Conservation (phyloP, 2,797 vertebrate genomes). For the Basileuterus tristriatus region DNA sequence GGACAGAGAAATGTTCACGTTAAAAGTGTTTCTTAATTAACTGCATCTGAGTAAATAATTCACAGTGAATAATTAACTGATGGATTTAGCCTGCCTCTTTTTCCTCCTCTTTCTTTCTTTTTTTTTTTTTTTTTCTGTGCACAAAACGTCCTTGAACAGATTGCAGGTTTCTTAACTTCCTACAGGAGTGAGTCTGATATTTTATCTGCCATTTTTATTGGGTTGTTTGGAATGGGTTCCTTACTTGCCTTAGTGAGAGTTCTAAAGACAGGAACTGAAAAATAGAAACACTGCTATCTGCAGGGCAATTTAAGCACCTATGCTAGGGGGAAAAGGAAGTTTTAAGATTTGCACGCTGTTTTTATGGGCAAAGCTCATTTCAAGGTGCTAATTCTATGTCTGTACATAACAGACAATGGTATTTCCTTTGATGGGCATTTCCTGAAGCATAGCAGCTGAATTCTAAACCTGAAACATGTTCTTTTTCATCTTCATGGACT, state of each 20-base stretch:
- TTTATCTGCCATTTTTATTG: constrained; percentile 55
- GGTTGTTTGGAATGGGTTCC: neutral
- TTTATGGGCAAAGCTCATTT: neutral
- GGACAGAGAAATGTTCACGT: neutral
- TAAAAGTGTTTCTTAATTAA: constrained; percentile 56
- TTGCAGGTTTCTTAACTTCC: constrained; percentile 46
- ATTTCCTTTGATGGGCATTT: neutral
- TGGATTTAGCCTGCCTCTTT: neutral
- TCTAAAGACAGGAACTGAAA: neutral
- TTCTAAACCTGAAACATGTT: neutral
- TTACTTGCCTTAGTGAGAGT: constrained; percentile 2
- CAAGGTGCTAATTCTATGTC: neutral
- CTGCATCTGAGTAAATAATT: constrained; percentile 56
- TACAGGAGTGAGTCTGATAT: neutral
- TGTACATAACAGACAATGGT: neutral
- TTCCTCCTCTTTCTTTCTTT: neutral
- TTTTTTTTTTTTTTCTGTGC: neutral
- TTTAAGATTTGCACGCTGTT: neutral
- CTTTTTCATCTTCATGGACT: neutral
- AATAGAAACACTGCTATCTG: constrained; percentile 13
- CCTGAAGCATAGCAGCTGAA: neutral
- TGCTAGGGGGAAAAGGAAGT: neutral
- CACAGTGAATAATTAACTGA: constrained; percentile 46
- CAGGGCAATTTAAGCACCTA: neutral
- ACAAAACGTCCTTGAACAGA: constrained; percentile 27